These are phyloP conservation scores for Lepidonotus clava DNA, from an alignment of 2,888 invertebrate species.

Conservation along the genomic window DNA sequence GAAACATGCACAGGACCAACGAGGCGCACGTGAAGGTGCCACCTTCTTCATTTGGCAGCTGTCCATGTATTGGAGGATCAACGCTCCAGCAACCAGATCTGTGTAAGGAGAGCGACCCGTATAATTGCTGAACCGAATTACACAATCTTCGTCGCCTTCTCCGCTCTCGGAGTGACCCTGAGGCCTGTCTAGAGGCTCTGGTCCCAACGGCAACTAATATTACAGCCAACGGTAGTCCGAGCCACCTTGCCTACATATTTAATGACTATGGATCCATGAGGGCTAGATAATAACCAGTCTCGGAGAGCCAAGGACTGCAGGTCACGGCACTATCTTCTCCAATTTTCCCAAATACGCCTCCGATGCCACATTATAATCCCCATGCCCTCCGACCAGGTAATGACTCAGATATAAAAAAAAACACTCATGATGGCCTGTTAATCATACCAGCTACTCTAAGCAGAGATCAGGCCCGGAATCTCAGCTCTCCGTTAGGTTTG, in stretches of 20 bases:
- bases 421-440: neutral
- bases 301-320: neutral
- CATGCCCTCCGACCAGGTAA: neutral
- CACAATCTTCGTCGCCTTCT: too few relatives aligned
- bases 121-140: too few relatives aligned
- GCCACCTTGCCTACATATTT: neutral
- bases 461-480: neutral
- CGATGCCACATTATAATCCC: neutral
- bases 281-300: neutral
- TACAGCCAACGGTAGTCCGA: too few relatives aligned
- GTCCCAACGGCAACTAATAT: too few relatives aligned
- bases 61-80: too few relatives aligned
- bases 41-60: too few relatives aligned
- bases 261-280: neutral
- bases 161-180: too few relatives aligned
- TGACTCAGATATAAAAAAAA: neutral
- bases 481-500: neutral
- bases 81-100: too few relatives aligned
- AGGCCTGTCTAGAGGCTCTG: too few relatives aligned
- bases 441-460: neutral
- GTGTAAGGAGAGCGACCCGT: too few relatives aligned
- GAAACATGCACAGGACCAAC: too few relatives aligned
- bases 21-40: too few relatives aligned
- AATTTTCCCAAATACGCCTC: constrained; percentile 1
- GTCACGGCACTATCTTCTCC: neutral